Conservation (phyloP, 2,113 vertebrate genomes). For the Guaruba guarouba region DNA sequence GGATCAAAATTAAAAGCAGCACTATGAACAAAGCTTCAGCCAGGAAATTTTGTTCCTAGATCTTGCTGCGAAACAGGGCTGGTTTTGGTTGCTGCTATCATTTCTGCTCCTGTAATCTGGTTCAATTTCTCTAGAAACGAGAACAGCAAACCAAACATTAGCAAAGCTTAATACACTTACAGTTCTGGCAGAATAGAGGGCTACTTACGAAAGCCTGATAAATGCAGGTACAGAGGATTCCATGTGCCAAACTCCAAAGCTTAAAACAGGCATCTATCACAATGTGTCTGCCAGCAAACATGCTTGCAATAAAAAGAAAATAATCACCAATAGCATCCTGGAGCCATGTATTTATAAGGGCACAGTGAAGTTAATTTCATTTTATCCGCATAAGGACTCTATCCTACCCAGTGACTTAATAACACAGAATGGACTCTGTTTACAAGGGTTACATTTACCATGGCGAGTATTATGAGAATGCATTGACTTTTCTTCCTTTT, state of each 20-base stretch:
- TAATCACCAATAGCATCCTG: background rate
- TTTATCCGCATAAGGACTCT: background rate
- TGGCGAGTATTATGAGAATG: too few species aligned
- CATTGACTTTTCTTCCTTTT: background rate
- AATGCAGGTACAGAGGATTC: background rate
- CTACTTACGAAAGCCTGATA: background rate
- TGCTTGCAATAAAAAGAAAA: background rate
- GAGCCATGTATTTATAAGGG: accelerated
- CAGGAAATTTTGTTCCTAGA: background rate
- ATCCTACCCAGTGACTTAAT: background rate
- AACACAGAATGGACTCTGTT: background rate
- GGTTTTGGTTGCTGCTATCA: background rate
- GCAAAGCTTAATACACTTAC: background rate
- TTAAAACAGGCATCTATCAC: background rate
- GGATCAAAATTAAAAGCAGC: background rate
- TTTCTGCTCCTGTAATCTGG: background rate
- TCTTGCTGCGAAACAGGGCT: background rate
- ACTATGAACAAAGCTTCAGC: background rate
- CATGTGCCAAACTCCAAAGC: background rate
- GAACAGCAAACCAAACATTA: background rate
- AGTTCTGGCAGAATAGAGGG: background rate
- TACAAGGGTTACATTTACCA: background rate
- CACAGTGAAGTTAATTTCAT: accelerated
- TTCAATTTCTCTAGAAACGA: background rate
- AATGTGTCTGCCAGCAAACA: background rate